These are phyloP conservation scores for Cetonia aurata DNA, from an alignment of 2,888 invertebrate genomes.

Conservation along the genomic window DNA sequence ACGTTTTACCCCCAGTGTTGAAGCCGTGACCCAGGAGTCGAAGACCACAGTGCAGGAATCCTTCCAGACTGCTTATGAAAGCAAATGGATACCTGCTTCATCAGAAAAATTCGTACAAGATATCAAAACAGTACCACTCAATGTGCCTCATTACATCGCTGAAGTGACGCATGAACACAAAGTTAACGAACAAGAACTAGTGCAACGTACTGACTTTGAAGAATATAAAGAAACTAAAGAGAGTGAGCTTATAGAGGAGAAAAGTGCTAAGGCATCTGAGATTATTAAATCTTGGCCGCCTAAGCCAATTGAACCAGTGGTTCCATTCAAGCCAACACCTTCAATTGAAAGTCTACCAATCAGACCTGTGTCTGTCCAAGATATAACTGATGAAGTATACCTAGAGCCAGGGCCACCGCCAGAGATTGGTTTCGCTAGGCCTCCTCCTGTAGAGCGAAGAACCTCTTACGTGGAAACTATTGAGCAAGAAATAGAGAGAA, in stretches of 20 bases:
- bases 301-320: conserved; percentile 56
- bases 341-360: conserved; percentile 56
- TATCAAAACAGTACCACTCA: conserved; percentile 37
- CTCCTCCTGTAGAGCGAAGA: conserved; percentile 67
- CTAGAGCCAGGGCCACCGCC: conserved; percentile 78
- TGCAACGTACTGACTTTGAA: conserved; percentile 39
- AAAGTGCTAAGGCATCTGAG: conserved; percentile 63
- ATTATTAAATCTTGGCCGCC: conserved; percentile 69
- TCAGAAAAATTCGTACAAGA: conserved; percentile 45
- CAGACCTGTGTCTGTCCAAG: conserved; percentile 64
- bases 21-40: conserved; percentile 52
- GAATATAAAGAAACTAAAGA: conserved; percentile 53
- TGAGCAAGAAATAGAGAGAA: conserved; percentile 71
- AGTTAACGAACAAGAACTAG: conserved; percentile 60
- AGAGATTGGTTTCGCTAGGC: conserved; percentile 75
- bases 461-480: conserved; percentile 72
- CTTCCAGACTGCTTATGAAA: conserved; percentile 38
- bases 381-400: conserved; percentile 68
- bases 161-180: conserved; percentile 62
- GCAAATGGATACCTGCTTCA: conserved; percentile 42
- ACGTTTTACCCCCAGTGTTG: conserved; percentile 60
- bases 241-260: conserved; percentile 57
- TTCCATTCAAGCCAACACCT: conserved; percentile 55
- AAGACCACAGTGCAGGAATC: conserved; percentile 49
- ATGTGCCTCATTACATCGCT: conserved; percentile 64